phyloP scores from a whole-genome alignment of 2,797 vertebrate genomes.

The Onychomys leucogaster region DNA sequence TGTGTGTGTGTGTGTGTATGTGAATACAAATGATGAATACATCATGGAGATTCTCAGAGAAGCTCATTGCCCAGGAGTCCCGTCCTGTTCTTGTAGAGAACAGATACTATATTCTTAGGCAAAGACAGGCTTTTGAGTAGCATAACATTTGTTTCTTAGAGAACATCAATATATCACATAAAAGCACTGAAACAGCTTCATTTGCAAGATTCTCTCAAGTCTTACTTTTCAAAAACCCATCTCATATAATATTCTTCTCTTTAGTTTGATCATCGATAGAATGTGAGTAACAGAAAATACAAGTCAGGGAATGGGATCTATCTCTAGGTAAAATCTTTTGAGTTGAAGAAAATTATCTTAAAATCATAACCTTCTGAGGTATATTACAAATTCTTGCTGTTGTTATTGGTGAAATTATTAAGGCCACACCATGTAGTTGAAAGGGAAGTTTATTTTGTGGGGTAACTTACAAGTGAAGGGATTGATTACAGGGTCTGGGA shows the following conservation, averaged over 20 bases:
- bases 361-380: not conserved
- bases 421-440: too few species aligned
- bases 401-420: not conserved
- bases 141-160: not conserved
- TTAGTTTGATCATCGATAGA: not conserved
- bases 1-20: not conserved
- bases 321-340: not conserved
- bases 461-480: too few species aligned
- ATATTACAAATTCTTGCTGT: not conserved
- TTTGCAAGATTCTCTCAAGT: slow-evolving; percentile 21
- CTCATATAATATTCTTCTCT: not conserved
- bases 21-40: not conserved
- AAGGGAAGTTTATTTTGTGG: too few species aligned
- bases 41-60: not conserved
- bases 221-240: not conserved
- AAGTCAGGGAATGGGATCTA: not conserved
- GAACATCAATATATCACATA: not conserved
- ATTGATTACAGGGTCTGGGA: too few species aligned
- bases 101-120: not conserved
- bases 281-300: not conserved
- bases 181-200: not conserved
- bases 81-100: not conserved
- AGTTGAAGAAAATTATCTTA: not conserved
- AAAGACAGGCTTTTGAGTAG: not conserved
- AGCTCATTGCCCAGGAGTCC: not conserved